Base-by-base conservation (phyloP, 2,888 invertebrate genomes). In the Octonoba sinensis region DNA sequence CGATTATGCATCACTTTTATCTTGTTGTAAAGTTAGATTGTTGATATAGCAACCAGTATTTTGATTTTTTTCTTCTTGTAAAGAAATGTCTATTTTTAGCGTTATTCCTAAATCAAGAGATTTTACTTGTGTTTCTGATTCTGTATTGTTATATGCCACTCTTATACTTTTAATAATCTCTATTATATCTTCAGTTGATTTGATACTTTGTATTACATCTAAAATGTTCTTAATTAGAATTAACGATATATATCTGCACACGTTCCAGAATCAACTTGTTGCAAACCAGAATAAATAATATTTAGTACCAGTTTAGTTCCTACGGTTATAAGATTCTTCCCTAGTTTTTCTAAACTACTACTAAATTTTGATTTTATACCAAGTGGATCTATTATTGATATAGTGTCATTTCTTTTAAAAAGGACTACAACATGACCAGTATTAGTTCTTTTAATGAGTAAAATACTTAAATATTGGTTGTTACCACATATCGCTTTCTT, bases 141-240 rank as follows among this genome's bases (percentile, higher is more conserved):
- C n/a, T n/a, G n/a, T n/a, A n/a, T n/a, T n/a, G n/a, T n/a, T n/a
- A n/a, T n/a, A n/a, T n/a, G n/a, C n/a, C n/a, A n/a, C 51, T 66
- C 49, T 66, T 49, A 66, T 66, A 66, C 49, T 66, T 1, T 22
- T 6, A 66, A 66, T 66, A 49, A 66, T 66, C 12, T 66, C 15
- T 22, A 22, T n/a, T 66, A 66, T 66, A 66, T 66, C 49, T 22
- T 66, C 66, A 66, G 22, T 49, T 66, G 66, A 66, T 49, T 51
- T 18, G 16, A 66, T 66, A 66, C 16, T 22, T 66, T 47, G 66
- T 66, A 66, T 22, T 51, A 3, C 22, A 66, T 66, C 51, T 66
- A 51, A 12, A 49, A 66, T 66, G 22, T 49, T 66, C 24, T 66
- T 66, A 49, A 66, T 66, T 66, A 66, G 57, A 57, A 57, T 57